Evolutionary conservation across 2,888 invertebrate species (phyloP), one percentile per base, ranked within the genome.

Genomic region (Phoronis australis): DNA sequence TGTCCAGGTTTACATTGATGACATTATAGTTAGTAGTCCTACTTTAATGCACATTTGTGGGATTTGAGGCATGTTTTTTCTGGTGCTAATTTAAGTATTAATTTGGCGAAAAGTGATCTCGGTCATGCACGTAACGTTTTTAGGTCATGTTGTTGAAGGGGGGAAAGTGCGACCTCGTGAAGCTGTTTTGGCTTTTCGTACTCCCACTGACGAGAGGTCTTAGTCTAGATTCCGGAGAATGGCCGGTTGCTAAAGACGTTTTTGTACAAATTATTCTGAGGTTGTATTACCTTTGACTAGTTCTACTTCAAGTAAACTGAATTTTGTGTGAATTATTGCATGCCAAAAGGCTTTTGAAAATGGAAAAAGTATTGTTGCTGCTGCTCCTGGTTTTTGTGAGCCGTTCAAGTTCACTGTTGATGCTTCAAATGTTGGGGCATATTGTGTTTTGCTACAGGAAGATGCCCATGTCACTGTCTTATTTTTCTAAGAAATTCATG

Each of bases 1-100:
- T n/a, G n/a, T n/a, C n/a, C n/a, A n/a, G n/a, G n/a, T n/a, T n/a
- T n/a, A n/a, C n/a, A n/a, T n/a, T n/a, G n/a, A n/a, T n/a, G n/a
- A n/a, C n/a, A n/a, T n/a, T n/a, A n/a, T n/a, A n/a, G n/a, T n/a
- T n/a, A n/a, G n/a, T n/a, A n/a, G n/a, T n/a, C n/a, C n/a, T n/a
- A n/a, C 46, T 4, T 52, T 47, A 48, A 46, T 15, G 46, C 38
- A 4, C 46, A 46, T 26, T 24, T 39, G 24, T 25, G 3, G 6
- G 9, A 25, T 12, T 15, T 46, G 15, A 18, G 26, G 26, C 39
- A 6, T 26, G 37, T 45, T 18, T 37, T 48, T 3, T 20, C 9
- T 15, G 35, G 31, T 3, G 48, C 48, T 15, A 48, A 43, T 20
- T 23, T 48, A 5, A 48, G 18, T 3, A n/a, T 31, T 9, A 42